These are phyloP conservation scores for Macrochelys suwanniensis DNA, from an alignment of 2,797 vertebrate genomes.

Conservation along the genomic window DNA sequence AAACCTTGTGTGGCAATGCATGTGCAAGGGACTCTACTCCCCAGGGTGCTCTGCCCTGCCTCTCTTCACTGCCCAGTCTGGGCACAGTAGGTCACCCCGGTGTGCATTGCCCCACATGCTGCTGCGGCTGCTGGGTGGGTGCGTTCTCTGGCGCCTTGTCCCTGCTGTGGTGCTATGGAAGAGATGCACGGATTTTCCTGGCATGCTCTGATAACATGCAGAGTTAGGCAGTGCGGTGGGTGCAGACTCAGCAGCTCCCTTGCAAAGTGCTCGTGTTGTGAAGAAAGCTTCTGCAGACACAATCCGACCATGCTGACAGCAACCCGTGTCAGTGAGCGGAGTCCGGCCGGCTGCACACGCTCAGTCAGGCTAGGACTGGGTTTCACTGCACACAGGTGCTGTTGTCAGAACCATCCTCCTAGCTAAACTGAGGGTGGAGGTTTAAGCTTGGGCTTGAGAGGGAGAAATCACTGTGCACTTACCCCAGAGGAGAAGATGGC, in stretches of 20 bases:
- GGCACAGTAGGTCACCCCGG: too few relatives aligned
- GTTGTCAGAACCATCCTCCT: not conserved
- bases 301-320: too few relatives aligned
- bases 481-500: slow-evolving; percentile 97
- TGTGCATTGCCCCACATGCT: too few relatives aligned
- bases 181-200: not conserved
- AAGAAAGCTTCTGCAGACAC: too few relatives aligned
- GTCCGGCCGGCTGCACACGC: not conserved
- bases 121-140: not conserved
- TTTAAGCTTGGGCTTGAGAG: not conserved
- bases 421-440: not conserved
- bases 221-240: too few relatives aligned
- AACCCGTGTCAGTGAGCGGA: too few relatives aligned
- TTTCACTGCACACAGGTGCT: not conserved
- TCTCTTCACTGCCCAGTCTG: not conserved
- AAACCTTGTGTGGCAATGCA: too few relatives aligned
- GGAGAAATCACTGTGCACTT: slow-evolving; percentile 50
- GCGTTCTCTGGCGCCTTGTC: too few relatives aligned
- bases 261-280: too few relatives aligned
- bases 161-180: not conserved
- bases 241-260: too few relatives aligned
- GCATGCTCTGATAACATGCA: not conserved
- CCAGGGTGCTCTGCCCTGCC: not conserved
- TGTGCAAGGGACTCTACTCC: not conserved
- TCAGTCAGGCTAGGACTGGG: not conserved